Percentiles rank a stretch among this genome's conserved stretches.
Conservation (phyloP, 2,888 invertebrate genomes). For the Parnassius apollo region DNA sequence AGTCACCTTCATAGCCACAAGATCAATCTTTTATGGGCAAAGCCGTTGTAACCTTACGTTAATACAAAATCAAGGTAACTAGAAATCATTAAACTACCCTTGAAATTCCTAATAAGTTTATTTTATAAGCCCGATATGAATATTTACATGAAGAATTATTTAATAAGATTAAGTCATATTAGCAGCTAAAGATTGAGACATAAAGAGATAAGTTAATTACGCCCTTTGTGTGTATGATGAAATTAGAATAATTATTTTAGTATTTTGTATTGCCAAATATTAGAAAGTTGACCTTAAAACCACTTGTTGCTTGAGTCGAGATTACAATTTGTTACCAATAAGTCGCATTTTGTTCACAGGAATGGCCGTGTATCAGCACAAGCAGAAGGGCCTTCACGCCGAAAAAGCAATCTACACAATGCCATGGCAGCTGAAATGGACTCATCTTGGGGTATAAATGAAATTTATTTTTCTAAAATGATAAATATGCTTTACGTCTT, state of each 20-base stretch:
- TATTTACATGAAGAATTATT: neutral
- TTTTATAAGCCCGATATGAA: neutral
- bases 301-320: conserved; percentile 3
- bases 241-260: conserved; percentile 6
- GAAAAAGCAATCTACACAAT: conserved; percentile 87
- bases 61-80: conserved; percentile 35
- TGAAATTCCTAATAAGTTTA: conserved; percentile 36
- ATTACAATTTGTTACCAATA: conserved; percentile 19
- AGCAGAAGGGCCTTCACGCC: conserved; percentile 84
- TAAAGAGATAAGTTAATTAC: conserved; percentile 10
- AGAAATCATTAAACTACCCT: conserved; percentile 47
- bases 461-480: neutral
- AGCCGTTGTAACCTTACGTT: conserved; percentile 34
- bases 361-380: conserved; percentile 77
- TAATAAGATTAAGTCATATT: conserved; percentile 14
- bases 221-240: conserved; percentile 7
- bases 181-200: too few relatives aligned
- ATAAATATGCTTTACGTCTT: too few relatives aligned
- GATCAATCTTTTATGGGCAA: conserved; percentile 37
- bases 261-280: conserved; percentile 12
- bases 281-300: conserved; percentile 15
- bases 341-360: conserved; percentile 43
- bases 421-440: conserved; percentile 76
- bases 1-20: conserved; percentile 37
- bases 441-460: conserved; percentile 63